Base-by-base conservation (phyloP, 2,888 invertebrate genomes). In the Geotrupes spiniger region DNA sequence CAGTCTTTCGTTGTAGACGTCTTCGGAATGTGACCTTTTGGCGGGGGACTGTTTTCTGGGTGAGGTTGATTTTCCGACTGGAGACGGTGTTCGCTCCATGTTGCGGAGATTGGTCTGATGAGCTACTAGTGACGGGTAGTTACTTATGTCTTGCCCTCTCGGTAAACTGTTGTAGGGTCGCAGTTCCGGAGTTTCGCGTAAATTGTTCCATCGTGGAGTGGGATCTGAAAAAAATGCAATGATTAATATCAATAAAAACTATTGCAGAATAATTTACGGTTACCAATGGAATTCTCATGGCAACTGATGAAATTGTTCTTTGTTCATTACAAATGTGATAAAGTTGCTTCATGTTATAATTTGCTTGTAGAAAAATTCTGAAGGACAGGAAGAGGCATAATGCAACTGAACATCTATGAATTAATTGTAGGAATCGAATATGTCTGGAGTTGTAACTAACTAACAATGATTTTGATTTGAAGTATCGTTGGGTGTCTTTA, bases 121-220 rank as follows among this genome's bases (percentile, higher is more conserved):
- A 4, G 64, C 48, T 36, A 60, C 60, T 41, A 73, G 57, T 6
- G 71, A 67, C n/a, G 72, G 73, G 53, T 71, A 73, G 53, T 66
- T 67, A 53, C 62, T 69, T 52, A 74, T 74, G 56, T 77, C 75
- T 56, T 76, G 80, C 21, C 77, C 76, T 40, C 80, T 72, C 11
- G 82, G 83, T 21, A 84, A 66, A 62, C 83, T 83, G 57, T 78
- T 78, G 66, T 81, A 78, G 46, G 81, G 73, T 55, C 80, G 72
- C 63, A 80, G 69, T 67, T 82, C 76, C 25, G 79, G 74, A 1
- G 79, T 77, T 51, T 74, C 76, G 50, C 80, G 72, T 8, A 75
- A 63, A 4, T 74, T 71, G 25, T 74, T 74, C 80, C 80, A 76
- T 61, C 78, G 69, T 8, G 76, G 74, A 1, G 78, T 76, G 39